phyloP scores from a whole-genome alignment of 2,888 invertebrate species.

The Ornithoptera priamus region DNA sequence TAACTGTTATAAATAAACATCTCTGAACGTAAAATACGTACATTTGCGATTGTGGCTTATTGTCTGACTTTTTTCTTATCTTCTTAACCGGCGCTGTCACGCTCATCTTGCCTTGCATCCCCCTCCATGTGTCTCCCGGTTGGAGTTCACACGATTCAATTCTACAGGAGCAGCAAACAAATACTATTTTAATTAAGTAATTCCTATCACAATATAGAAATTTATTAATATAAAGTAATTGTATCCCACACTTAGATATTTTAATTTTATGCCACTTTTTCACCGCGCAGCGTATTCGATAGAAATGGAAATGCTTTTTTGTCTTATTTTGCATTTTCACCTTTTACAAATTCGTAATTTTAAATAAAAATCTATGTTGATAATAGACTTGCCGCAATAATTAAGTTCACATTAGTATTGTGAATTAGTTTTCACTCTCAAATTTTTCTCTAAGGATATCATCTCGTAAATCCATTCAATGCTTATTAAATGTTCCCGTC shows the following conservation, averaged over 20 bases:
- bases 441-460: too few relatives aligned
- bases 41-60: constrained; percentile 85
- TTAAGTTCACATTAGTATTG: too few relatives aligned
- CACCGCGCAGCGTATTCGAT: not conserved
- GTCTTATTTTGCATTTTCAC: not conserved
- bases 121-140: constrained; percentile 85
- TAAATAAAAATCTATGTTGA: too few relatives aligned
- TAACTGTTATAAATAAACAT: constrained; percentile 40
- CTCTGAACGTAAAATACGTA: constrained; percentile 72
- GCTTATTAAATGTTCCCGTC: too few relatives aligned
- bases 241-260: not conserved
- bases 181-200: constrained; percentile 47
- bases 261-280: not conserved
- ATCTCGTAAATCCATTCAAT: too few relatives aligned
- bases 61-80: constrained; percentile 85
- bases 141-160: constrained; percentile 94
- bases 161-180: constrained; percentile 83
- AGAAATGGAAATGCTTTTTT: not conserved
- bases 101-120: constrained; percentile 93
- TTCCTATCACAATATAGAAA: constrained; percentile 8
- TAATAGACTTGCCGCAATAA: too few relatives aligned
- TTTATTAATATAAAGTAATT: not conserved
- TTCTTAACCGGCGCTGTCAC: constrained; percentile 84
- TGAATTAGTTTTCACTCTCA: too few relatives aligned
- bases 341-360: not conserved